Evolutionary conservation across 2,113 vertebrate genomes (phyloP).

Genomic region (Vidua chalybeata): DNA sequence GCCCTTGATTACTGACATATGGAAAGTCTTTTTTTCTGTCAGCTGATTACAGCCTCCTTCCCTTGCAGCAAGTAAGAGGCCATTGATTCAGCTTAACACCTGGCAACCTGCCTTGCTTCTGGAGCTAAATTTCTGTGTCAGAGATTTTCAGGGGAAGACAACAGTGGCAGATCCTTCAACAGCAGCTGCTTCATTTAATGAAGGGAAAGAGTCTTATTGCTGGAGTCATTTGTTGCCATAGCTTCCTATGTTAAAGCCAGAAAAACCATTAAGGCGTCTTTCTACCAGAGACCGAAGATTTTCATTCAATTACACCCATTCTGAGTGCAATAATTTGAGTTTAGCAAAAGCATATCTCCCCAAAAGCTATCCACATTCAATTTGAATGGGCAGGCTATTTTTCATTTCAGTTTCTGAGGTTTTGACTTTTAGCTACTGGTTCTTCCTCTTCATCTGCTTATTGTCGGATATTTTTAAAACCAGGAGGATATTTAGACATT

Average conservation of each 20-base stretch:
- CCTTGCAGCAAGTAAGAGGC: background rate
- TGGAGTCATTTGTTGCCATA: constrained; percentile 34
- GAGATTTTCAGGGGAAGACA: background rate
- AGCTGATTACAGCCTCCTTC: background rate
- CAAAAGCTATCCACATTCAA: background rate
- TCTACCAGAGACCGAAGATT: background rate
- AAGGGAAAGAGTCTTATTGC: background rate
- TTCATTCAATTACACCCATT: constrained; percentile 6
- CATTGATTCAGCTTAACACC: background rate
- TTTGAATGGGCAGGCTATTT: background rate
- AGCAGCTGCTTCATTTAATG: background rate
- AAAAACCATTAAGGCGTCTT: constrained; percentile 18
- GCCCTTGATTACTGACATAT: background rate
- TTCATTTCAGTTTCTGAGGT: background rate
- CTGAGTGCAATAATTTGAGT: background rate
- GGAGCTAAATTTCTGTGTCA: background rate
- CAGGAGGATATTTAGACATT: background rate
- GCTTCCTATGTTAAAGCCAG: background rate
- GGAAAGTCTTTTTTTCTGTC: background rate
- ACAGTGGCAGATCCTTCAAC: background rate
- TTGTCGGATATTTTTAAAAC: background rate
- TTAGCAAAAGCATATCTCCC: background rate
- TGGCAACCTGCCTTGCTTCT: background rate
- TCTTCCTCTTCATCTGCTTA: background rate
- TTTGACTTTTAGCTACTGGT: background rate